Base-by-base conservation (phyloP, 2,888 invertebrate genomes). In the Orthosia gothica region DNA sequence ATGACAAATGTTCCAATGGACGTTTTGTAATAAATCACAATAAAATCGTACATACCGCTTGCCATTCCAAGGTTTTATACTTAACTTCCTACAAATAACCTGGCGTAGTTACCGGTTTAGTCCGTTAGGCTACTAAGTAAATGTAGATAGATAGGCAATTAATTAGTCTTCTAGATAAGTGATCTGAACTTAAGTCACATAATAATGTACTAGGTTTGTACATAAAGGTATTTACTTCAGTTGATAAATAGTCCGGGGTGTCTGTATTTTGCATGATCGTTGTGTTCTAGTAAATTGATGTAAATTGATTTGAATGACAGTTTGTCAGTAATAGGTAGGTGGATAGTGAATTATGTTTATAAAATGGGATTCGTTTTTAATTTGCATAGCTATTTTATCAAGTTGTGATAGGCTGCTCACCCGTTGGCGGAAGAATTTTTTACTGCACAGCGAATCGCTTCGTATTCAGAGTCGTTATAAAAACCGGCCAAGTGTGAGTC, bases 151-250 rank as follows among this genome's bases (percentile, higher is more conserved):
- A 92, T 91, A 89, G 89, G 84, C 92, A 90, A 93, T 94, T 93
- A 90, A 93, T 94, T 93, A 92, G 91, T 93, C 92, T 93, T 91
- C 67, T 68, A 91, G 93, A 94, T 94, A 91, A 91, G 85, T 73
- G 88, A 92, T 93, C 92, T 89, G 82, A 87, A 87, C 84, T 85
- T 70, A 88, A 87, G 82, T 86, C 85, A 86, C 85, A 85, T 84
- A 85, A 82, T 87, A 88, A 84, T 86, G 83, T 83, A 85, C 83
- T 79, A 82, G 74, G 66, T 75, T 82, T 85, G 85, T 84, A 87
- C 77, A 79, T 67, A 86, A 80, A 81, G 74, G 76, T 85, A 85
- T 82, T 87, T 84, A 76, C 79, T 85, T 76, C 64, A 70, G 81
- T 86, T 86, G 86, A 86, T 89, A 87, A 82, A 84, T 86, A 83